Evolutionary conservation across 1,140 invertebrate genomes (phyloP).

Genomic region (Drosophila tropicalis): DNA sequence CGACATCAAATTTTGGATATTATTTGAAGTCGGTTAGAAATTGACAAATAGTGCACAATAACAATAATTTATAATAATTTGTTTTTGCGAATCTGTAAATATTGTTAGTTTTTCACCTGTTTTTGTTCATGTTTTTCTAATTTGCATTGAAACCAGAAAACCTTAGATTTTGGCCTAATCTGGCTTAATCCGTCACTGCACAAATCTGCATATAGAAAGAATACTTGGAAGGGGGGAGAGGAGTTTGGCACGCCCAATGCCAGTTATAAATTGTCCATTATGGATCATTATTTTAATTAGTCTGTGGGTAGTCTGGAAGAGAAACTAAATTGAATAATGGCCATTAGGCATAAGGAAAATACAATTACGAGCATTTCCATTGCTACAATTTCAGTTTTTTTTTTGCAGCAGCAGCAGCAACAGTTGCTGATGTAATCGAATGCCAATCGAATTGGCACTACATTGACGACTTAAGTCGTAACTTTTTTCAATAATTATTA

Average conservation of each 20-base stretch:
- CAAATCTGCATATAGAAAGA: too few species aligned
- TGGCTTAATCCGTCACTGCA: too few species aligned
- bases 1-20: too few species aligned
- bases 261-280: slow-evolving; percentile 15
- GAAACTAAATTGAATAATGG: slow-evolving; percentile 51
- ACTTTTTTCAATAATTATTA: slow-evolving; percentile 57
- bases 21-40: too few species aligned
- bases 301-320: slow-evolving; percentile 24
- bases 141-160: too few species aligned
- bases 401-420: neutral
- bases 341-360: slow-evolving; percentile 24
- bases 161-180: too few species aligned
- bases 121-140: too few species aligned
- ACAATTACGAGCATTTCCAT: slow-evolving; percentile 22
- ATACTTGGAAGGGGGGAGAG: too few species aligned
- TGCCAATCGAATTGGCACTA: slow-evolving; percentile 31
- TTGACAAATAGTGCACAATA: too few species aligned
- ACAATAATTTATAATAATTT: too few species aligned
- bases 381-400: slow-evolving; percentile 25
- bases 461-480: slow-evolving; percentile 29
- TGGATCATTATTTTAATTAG: slow-evolving; percentile 40
- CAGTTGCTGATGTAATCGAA: slow-evolving; percentile 51
- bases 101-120: too few species aligned
- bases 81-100: too few species aligned
- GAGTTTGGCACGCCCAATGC: neutral